These are phyloP conservation scores for Zygogramma bicolorata DNA, from an alignment of 2,888 invertebrate genomes.

Conservation along the genomic window DNA sequence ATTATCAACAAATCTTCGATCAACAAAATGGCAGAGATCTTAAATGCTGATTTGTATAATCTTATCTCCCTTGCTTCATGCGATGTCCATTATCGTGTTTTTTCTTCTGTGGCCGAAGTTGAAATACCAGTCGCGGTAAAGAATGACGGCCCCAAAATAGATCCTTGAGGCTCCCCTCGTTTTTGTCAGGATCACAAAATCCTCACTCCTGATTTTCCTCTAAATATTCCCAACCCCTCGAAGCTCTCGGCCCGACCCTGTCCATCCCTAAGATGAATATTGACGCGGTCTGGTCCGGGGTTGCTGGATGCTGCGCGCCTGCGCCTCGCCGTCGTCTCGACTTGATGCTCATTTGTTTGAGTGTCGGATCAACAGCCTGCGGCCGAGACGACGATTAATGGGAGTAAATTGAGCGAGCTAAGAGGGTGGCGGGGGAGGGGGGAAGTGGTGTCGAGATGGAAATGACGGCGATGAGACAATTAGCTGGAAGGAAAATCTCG, in stretches of 20 bases:
- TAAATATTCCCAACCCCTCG: background rate
- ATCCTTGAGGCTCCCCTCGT: no score
- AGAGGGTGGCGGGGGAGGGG: background rate
- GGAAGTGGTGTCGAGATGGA: background rate
- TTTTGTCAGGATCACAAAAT: no score
- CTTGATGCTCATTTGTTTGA: conserved; percentile 16
- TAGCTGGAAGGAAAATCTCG: background rate
- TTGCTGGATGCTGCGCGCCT: conserved; percentile 24
- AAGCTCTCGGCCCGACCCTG: conserved; percentile 17
- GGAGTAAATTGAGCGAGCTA: background rate
- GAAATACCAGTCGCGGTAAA: no score
- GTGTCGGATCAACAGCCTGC: conserved; percentile 2
- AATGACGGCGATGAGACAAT: background rate
- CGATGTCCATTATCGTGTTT: no score
- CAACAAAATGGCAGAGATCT: no score
- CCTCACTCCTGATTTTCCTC: no score
- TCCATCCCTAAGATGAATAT: conserved; percentile 21
- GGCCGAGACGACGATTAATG: background rate
- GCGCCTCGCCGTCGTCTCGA: conserved; percentile 17
- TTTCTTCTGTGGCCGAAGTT: no score
- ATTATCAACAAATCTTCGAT: no score
- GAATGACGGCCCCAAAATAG: no score
- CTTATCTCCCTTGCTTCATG: no score
- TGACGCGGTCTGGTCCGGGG: conserved; percentile 36
- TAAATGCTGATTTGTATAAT: no score